Evolutionary conservation across 2,797 vertebrate genomes (phyloP).

Genomic region (Sphenopsis melanotis): DNA sequence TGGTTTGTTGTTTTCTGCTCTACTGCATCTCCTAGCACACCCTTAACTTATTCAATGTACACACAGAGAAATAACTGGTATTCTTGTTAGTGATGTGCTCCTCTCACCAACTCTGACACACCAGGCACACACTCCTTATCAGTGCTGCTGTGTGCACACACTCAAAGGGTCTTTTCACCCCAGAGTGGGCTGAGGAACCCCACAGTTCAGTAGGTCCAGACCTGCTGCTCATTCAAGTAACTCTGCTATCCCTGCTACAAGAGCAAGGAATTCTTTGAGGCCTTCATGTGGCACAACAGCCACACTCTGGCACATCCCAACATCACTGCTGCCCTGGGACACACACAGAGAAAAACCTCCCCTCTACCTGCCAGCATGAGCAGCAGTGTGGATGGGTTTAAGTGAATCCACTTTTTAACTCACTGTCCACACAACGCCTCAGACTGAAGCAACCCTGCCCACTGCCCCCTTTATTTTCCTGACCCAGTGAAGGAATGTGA

Average conservation of each 20-base stretch:
- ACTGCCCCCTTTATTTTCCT: not conserved
- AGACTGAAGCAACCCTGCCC: not conserved
- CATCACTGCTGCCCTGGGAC: not conserved
- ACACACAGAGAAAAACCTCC: not conserved
- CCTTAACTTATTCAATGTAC: not conserved
- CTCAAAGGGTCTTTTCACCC: not conserved
- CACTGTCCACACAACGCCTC: not conserved
- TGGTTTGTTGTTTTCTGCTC: not conserved
- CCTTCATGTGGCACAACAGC: fast-evolving
- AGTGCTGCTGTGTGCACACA: not conserved
- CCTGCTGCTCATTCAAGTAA: not conserved
- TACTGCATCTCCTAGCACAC: not conserved
- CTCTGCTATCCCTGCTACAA: not conserved
- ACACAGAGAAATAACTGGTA: not conserved
- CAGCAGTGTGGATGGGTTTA: not conserved
- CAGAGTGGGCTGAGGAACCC: not conserved
- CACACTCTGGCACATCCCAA: not conserved
- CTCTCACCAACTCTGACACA: not conserved
- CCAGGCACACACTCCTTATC: not conserved
- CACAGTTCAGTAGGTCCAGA: not conserved
- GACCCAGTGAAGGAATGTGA: not conserved
- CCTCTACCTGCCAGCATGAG: fast-evolving
- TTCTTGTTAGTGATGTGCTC: not conserved
- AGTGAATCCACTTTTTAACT: not conserved
- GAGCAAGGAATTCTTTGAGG: not conserved